Base-by-base conservation (phyloP, 1,140 invertebrate genomes). In the Atopsyche davidsoni region DNA sequence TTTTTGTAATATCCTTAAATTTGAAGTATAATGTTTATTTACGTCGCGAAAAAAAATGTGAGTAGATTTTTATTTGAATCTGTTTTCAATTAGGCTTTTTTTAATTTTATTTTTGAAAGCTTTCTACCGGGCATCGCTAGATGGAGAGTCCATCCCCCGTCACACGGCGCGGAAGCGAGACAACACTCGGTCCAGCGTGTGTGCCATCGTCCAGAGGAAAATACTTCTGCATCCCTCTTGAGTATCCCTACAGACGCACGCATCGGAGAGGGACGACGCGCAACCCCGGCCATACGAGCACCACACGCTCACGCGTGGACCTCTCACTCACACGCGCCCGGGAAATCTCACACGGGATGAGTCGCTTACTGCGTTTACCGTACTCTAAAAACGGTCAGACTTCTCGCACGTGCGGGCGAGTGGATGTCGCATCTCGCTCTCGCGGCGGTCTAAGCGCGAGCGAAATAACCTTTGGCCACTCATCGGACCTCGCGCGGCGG, bases 251-350 rank as follows among this genome's bases (percentile, higher is more conserved):
- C 45, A 2, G 36, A 13, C 21, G 11, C n/a, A 10, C 22, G 18
- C 7, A 17, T 14, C 23, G 38, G 44, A 47, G 25, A 31, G 45
- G 43, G 45, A 53, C 19, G 39, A 22, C 13, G 13, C 46, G 18
- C 51, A 53, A 48, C 51, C 51, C 51, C 51, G 51, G 46, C 38
- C 51, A 53, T 43, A 53, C 46, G 51, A 48, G 45, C 16, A 9
- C 13, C 39, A 41, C 39, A 41, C 39, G 43, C 46, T 46, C 51
- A 53, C 51, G 48, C 39, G 23, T 41, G 39, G n/a, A n/a, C n/a
- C n/a, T 35, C 16, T 18, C 36, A 39, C 11, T n/a, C 47, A 50
- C 25, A 50, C 48, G 40, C 34, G 46, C 35, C 24, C 14, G 32
- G 40, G 19, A 53, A 46, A 53, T 41, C 44, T 46, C 14, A 10